Percentiles rank a stretch among this genome's conserved stretches.
Conservation (phyloP, 2,888 invertebrate species). For the Drosophila ustulata region DNA sequence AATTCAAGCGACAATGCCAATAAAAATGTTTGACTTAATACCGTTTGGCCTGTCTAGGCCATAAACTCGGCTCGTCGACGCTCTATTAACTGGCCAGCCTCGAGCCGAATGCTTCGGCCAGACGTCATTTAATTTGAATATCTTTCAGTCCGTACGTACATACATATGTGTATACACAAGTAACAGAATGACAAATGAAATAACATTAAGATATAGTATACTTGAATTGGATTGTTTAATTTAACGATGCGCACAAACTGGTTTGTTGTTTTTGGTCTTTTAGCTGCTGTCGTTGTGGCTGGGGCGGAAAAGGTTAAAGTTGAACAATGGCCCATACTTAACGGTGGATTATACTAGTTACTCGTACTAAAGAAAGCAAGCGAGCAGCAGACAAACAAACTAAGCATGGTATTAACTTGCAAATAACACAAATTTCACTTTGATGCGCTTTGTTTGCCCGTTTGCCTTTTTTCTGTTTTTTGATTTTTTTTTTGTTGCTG, state of each 20-base stretch:
- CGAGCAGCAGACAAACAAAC: conserved; percentile 13
- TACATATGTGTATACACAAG: background rate
- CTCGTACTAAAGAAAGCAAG: conserved; percentile 49
- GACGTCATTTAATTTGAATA: conserved; percentile 52
- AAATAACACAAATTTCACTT: conserved; percentile 71
- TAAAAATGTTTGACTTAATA: conserved; percentile 58
- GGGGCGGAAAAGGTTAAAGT: conserved; percentile 63
- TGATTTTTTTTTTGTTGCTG: conserved; percentile 31
- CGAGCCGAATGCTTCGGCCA: conserved; percentile 25
- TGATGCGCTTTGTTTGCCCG: conserved; percentile 44
- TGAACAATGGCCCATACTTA: conserved; percentile 42
- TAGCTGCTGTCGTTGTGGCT: background rate
- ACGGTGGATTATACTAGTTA: conserved; percentile 28
- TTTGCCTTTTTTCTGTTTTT: conserved; percentile 12
- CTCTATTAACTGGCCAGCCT: conserved; percentile 60
- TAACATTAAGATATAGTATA: conserved; percentile 19
- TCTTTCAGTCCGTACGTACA: background rate
- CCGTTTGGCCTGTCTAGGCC: conserved; percentile 69
- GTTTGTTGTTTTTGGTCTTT: conserved; percentile 45
- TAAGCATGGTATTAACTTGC: conserved; percentile 46
- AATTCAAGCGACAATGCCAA: conserved; percentile 47
- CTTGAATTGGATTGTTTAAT: conserved; percentile 22
- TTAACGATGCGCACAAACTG: conserved; percentile 50
- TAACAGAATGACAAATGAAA: background rate
- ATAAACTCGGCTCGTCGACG: conserved; percentile 55